Evolutionary conservation across 2,113 vertebrate species (phyloP).

Genomic region (Campylomormyrus numenius): DNA sequence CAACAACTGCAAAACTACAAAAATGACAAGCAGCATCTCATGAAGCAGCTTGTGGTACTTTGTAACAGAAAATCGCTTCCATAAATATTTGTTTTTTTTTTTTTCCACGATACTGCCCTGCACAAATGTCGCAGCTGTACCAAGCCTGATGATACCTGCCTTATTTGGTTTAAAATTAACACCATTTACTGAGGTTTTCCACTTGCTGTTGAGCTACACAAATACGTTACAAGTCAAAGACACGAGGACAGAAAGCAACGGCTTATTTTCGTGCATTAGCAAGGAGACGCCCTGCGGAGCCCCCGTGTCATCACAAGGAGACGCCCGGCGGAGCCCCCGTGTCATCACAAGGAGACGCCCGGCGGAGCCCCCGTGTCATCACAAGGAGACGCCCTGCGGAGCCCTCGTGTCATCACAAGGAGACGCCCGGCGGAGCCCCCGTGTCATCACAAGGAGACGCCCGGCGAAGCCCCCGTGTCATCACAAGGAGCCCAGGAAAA

Average conservation of each 20-base stretch:
- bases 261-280: no score
- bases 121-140: no score
- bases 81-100: neutral
- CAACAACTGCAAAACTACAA: neutral
- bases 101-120: no score
- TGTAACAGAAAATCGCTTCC: neutral
- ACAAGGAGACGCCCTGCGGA: neutral
- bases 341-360: neutral
- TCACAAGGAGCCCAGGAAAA: neutral
- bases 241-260: neutral
- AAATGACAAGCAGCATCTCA: neutral
- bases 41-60: neutral
- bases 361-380: conserved; percentile 10
- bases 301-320: neutral
- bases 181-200: conserved; percentile 18
- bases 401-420: neutral
- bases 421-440: neutral
- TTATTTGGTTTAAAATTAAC: no score
- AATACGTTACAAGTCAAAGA: conserved; percentile 41
- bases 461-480: conserved; percentile 10
- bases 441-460: neutral
- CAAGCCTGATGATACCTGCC: no score
- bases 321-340: neutral
- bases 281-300: no score
- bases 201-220: conserved; percentile 26